phyloP scores from a whole-genome alignment of 2,797 vertebrate genomes.

The Okamejei kenojei region DNA sequence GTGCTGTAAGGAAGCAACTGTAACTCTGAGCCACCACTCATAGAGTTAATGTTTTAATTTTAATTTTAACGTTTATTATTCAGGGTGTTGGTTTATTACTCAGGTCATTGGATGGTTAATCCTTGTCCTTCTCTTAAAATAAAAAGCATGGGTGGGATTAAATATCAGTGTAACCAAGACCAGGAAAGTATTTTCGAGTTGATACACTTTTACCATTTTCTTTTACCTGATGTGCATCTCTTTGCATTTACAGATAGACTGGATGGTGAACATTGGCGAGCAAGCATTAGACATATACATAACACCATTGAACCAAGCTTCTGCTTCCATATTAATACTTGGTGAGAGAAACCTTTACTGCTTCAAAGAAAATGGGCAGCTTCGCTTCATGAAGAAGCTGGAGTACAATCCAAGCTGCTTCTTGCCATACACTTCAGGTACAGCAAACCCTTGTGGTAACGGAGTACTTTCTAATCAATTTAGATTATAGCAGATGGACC shows the following conservation, averaged over 20 bases:
- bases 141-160: neutral
- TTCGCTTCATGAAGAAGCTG: slow-evolving; percentile 96
- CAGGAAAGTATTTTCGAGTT: neutral
- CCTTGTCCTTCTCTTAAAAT: neutral
- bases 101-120: neutral
- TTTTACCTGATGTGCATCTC: slow-evolving; percentile 12
- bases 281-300: slow-evolving; percentile 78
- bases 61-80: neutral
- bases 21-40: neutral
- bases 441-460: no score
- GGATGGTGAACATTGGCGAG: slow-evolving; percentile 85
- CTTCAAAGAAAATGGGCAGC: slow-evolving; percentile 87
- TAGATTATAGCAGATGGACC: no score
- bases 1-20: no score
- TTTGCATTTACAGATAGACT: slow-evolving; percentile 72
- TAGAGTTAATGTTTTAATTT: neutral
- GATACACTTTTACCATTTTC: neutral
- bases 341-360: slow-evolving; percentile 91
- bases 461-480: no score
- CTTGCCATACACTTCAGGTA: slow-evolving; percentile 86
- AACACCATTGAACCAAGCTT: slow-evolving; percentile 67
- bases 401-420: slow-evolving; percentile 91
- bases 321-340: slow-evolving; percentile 77
- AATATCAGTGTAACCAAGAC: neutral
- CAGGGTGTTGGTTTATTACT: neutral